A percentile compares a stretch with the other conserved stretches of the same genome.
These are phyloP conservation scores for Amblyopsis hoosieri DNA, from an alignment of 2,797 vertebrate species.

Conservation along the genomic window DNA sequence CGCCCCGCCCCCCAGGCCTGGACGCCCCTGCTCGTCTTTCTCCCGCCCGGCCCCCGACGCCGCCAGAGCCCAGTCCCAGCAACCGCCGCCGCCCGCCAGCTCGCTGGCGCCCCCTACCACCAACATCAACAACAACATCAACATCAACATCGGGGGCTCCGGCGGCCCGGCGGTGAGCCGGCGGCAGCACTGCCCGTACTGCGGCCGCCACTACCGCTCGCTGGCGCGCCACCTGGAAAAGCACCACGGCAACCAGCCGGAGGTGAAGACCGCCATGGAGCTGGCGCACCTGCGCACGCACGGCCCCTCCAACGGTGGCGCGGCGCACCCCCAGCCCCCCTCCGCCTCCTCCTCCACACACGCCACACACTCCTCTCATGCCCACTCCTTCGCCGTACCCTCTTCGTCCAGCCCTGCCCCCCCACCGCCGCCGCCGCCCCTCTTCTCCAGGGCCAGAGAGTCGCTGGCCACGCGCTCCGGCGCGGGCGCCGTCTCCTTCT, in stretches of 20 bases:
- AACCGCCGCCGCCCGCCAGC: constrained; percentile 36
- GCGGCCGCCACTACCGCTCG: constrained; percentile 80
- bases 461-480: constrained; percentile 52
- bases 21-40: constrained; percentile 70
- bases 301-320: constrained; percentile 45
- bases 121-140: constrained; percentile 84
- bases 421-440: constrained; percentile 65
- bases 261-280: constrained; percentile 80
- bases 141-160: constrained; percentile 78
- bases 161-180: constrained; percentile 54
- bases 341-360: constrained; percentile 38
- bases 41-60: constrained; percentile 46
- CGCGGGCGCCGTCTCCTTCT: constrained; percentile 72
- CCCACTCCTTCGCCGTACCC: constrained; percentile 43
- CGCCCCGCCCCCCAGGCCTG: constrained; percentile 33
- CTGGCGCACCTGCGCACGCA: constrained; percentile 67
- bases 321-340: constrained; percentile 55
- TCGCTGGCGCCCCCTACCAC: constrained; percentile 67
- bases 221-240: constrained; percentile 82
- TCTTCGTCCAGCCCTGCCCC: constrained; percentile 56
- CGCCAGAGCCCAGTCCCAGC: constrained; percentile 52
- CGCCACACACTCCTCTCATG: constrained; percentile 52
- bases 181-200: constrained; percentile 80
- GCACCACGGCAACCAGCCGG: constrained; percentile 80
- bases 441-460: constrained; percentile 61